Evolutionary conservation across 2,797 vertebrate species (phyloP).

Genomic region (Falco biarmicus): DNA sequence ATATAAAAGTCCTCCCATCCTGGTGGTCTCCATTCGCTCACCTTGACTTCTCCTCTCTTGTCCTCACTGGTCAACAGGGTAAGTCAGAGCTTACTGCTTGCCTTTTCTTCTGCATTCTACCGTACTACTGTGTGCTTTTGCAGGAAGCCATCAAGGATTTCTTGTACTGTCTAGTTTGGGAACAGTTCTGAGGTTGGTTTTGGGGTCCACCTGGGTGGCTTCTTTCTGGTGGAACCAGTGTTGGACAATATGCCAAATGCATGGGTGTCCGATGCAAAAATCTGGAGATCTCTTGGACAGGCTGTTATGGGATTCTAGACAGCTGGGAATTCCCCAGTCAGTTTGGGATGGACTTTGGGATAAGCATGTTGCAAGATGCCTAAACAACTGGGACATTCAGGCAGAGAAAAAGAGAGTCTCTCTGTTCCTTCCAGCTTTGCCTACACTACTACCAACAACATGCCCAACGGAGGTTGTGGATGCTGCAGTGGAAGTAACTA

Average conservation of each 20-base stretch:
- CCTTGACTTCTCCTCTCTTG: background rate
- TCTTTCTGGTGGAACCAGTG: background rate
- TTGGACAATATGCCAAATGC: background rate
- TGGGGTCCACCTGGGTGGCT: background rate
- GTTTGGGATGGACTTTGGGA: background rate
- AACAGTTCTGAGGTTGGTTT: background rate
- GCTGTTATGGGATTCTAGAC: background rate
- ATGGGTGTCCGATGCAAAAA: rapidly evolving
- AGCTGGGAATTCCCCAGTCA: background rate
- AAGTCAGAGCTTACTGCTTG: background rate
- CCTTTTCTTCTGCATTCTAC: background rate
- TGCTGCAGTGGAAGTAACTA: background rate
- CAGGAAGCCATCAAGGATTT: background rate
- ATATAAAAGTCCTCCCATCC: background rate
- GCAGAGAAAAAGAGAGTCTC: background rate
- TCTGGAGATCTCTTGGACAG: background rate
- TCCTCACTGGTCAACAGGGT: slow-evolving; percentile 19
- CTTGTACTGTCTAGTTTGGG: background rate
- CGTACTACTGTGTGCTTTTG: rapidly evolving
- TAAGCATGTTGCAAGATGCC: background rate
- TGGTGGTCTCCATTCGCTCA: background rate
- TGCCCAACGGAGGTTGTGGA: slow-evolving; percentile 11
- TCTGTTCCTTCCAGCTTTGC: slow-evolving; percentile 8
- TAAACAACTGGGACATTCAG: background rate
- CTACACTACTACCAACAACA: background rate